A percentile compares a stretch with the other conserved stretches of the same genome.
Evolutionary conservation across 2,113 vertebrate species (phyloP).

Genomic region (Colistium nudipinnis): DNA sequence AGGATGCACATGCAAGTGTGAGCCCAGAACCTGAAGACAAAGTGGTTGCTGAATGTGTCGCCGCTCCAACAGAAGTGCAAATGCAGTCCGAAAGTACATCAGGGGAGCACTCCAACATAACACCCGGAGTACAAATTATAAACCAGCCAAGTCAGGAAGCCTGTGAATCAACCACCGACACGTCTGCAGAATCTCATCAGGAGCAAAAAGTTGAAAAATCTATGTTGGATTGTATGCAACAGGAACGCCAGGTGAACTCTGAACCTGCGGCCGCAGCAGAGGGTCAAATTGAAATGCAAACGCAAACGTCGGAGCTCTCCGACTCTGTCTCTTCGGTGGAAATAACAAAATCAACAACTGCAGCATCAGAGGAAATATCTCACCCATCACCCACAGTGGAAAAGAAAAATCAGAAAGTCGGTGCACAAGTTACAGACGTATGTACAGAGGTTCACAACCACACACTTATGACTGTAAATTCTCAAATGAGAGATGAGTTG

Average conservation of each 20-base stretch:
- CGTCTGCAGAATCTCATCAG: not conserved
- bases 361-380: not conserved
- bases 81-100: not conserved
- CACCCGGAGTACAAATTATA: not conserved
- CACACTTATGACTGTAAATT: not conserved
- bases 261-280: conserved; percentile 11
- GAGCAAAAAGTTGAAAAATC: not conserved
- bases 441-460: conserved; percentile 3
- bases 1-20: not conserved
- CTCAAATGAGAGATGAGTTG: not conserved
- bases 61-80: conserved; percentile 12
- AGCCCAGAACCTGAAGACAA: conserved; percentile 3
- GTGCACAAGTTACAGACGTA: not conserved
- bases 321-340: not conserved
- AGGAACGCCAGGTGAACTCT: conserved; percentile 9
- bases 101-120: conserved; percentile 7
- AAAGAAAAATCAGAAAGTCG: conserved; percentile 9
- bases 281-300: conserved; percentile 8
- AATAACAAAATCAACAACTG: not conserved
- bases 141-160: not conserved
- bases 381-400: not conserved
- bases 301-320: conserved; percentile 2
- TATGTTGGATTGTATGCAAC: not conserved
- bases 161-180: conserved; percentile 11
- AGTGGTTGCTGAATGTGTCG: conserved; percentile 1